Percentiles rank a stretch among this genome's conserved stretches.
These are phyloP conservation scores for Sebastiscus tertius DNA, from an alignment of 2,797 vertebrate genomes.

Conservation along the genomic window DNA sequence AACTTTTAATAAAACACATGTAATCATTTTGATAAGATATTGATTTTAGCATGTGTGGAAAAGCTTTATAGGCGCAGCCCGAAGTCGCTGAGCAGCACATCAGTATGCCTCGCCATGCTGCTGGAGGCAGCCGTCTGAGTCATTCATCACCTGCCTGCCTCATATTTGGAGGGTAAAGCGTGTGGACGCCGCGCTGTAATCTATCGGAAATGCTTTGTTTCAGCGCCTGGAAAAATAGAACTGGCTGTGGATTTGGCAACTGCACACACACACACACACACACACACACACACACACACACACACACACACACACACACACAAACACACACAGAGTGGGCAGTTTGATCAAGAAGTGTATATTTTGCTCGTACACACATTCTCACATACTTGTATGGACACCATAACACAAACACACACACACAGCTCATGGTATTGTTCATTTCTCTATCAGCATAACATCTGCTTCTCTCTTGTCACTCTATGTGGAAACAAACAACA, in stretches of 20 bases:
- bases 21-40: constrained; percentile 22
- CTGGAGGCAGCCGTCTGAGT: constrained; percentile 32
- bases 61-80: neutral
- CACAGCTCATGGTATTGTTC: constrained; percentile 1
- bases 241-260: neutral
- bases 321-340: neutral
- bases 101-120: constrained; percentile 35
- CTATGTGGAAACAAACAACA: constrained; percentile 13
- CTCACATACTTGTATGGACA: neutral
- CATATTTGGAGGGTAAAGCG: neutral
- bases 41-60: constrained; percentile 21
- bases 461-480: constrained; percentile 11
- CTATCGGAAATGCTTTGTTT: neutral
- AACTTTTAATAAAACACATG: neutral
- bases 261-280: neutral
- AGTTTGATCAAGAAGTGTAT: neutral
- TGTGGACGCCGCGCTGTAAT: neutral
- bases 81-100: constrained; percentile 33
- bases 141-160: constrained; percentile 33
- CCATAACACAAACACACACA: neutral
- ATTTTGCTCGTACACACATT: neutral
- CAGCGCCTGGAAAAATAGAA: neutral
- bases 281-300: neutral
- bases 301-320: neutral
- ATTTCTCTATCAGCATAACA: neutral